Base-by-base conservation (phyloP, 2,888 invertebrate species). In the Tromatobia lineatoria region DNA sequence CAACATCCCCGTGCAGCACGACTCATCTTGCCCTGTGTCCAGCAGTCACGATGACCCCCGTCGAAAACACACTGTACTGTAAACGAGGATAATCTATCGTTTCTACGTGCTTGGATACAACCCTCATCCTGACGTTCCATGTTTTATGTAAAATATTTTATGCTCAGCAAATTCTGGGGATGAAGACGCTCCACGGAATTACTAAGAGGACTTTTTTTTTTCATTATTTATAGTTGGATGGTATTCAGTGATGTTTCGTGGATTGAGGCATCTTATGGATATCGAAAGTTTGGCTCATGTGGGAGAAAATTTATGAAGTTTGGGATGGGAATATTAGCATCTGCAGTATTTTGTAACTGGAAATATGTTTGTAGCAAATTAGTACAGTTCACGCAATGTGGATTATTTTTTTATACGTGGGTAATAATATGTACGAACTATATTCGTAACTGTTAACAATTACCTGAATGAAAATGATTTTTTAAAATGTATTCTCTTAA, bases 31-130 rank as follows among this genome's bases (percentile, higher is more conserved):
- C 47, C 34, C 42, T 67, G 45, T 45, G 80, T 83, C 66, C 80
- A 25, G 70, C 70, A 50, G 42, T 87, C 86, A 64, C 80, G 87
- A 86, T 87, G 86, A 86, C 81, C 78, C 86, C 79, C 74, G 78
- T 80, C 80, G 80, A 86, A 85, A 87, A 86, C 86, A 45, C 61
- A 50, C 18, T 59, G 38, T 71, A 75, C 80, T 47, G 54, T 29
- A 25, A 71, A 77, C 45, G 69, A 64, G 74, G 78, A 80, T 86
- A 85, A 86, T 85, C 82, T 86, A 86, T 86, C 82, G 84, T 70
- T 52, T 69, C 64, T 84, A 86, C 86, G 86, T 85, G 84, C 71
- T 57, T 83, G 83, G 82, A 84, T 87, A 83, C 85, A 82, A 29
- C 52, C 81, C 83, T 77, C 78, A 85, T 87, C 85, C 85, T 83